These are phyloP conservation scores for Rosalia funebris DNA, from an alignment of 2,888 invertebrate genomes.

Conservation along the genomic window DNA sequence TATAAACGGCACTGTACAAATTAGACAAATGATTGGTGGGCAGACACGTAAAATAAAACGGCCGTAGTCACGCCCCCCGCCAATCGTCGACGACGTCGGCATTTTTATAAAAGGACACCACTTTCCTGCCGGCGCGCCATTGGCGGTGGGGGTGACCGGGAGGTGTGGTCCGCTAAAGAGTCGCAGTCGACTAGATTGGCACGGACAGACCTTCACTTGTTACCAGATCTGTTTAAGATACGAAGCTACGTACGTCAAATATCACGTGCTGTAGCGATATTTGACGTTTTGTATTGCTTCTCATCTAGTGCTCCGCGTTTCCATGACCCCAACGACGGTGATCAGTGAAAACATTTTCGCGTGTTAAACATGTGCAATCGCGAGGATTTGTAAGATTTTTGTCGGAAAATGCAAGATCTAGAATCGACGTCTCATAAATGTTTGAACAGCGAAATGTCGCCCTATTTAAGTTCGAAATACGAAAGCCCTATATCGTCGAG, in stretches of 20 bases:
- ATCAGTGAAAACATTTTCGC: neutral
- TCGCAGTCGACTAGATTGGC: conserved; percentile 53
- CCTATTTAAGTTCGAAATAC: conserved; percentile 61
- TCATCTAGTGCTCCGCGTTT: neutral
- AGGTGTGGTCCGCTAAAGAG: conserved; percentile 54
- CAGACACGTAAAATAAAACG: conserved; percentile 44
- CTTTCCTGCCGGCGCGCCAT: conserved; percentile 44
- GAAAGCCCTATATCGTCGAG: conserved; percentile 61
- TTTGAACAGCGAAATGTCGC: conserved; percentile 58
- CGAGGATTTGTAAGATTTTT: conserved; percentile 25
- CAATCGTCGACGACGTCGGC: conserved; percentile 49
- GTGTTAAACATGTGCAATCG: conserved; percentile 35
- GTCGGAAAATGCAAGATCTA: conserved; percentile 61
- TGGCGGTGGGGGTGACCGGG: conserved; percentile 43
- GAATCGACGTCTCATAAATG: conserved; percentile 54
- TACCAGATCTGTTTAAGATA: conserved; percentile 61
- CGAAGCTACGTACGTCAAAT: too few relatives aligned
- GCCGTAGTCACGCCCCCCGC: conserved; percentile 46
- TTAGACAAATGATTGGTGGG: conserved; percentile 60
- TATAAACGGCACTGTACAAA: conserved; percentile 57
- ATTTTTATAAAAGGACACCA: conserved; percentile 49
- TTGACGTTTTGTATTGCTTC: conserved; percentile 36
- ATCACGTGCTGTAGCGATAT: conserved; percentile 49
- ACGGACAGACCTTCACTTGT: conserved; percentile 61
- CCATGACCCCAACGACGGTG: conserved; percentile 18